Evolutionary conservation across 2,888 invertebrate genomes (phyloP), one percentile per base, ranked within the genome.

Genomic region (Agriotes lineatus): DNA sequence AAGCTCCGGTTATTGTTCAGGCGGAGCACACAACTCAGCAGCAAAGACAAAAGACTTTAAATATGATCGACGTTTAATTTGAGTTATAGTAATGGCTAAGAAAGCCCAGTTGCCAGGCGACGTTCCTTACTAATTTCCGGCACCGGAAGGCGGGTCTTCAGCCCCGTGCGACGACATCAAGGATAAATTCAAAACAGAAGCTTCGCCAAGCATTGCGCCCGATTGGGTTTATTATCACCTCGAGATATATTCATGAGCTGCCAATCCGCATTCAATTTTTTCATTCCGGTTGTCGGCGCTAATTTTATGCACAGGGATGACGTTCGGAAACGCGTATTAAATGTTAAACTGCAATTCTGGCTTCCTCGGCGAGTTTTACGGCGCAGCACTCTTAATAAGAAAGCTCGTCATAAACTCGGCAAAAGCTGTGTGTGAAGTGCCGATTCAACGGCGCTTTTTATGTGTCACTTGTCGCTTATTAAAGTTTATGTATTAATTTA

Each of bases 11-110:
- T 52, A 10, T 52, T 33, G 18, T 18, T 2, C 33, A 6, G 7
- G 1, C 33, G 33, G 18, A 52, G 33, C 33, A 52, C 22, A 52
- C 33, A 52, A 52, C 33, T 30, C 33, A 52, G 33, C 33, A 18
- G 33, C 10, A 6, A 1, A 56, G 56, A 56, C 56, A 56, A 56
- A 52, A 52, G 52, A 33, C 33, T 50, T 48, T 50, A 48, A 30
- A 42, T 63, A 63, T 63, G 54, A 63, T 63, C 54, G 63, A 54
- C 44, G 42, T 54, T 63, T 63, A 52, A 63, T 63, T 63, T 61
- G 61, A 35, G 50, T 61, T 61, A 54, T 52, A 25, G 39, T 54
- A 63, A 63, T 63, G 44, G 54, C 50, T 44, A 63, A 50, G 50
- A 63, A 63, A 52, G 54, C 30, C 25, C 33, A 56, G 63, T 56